Base-by-base conservation (phyloP, 2,888 invertebrate genomes). In the Taenaris catops region DNA sequence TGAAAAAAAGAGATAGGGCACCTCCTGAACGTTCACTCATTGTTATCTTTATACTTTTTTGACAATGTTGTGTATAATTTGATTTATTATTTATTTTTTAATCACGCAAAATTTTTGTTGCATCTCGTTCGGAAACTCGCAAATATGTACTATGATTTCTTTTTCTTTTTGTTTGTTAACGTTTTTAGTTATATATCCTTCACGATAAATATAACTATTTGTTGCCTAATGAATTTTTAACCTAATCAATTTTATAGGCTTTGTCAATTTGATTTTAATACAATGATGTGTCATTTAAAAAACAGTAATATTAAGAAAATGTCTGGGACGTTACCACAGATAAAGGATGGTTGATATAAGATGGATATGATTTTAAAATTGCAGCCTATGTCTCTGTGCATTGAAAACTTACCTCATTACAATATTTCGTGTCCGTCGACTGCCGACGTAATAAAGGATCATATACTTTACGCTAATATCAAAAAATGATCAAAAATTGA, bases 401-500 rank as follows among this genome's bases (percentile, higher is more conserved):
- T 38, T 34, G 24, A 32, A 24, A 21, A 38, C 46, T 45, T 45
- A 38, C 44, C 44, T 37, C 34, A 39, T 34, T 38, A 33, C 29
- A n/a, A 16, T 33, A 8, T 39, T 34, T 39, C 33, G 39, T 29
- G 33, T 28, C 12, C 11, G 34, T 34, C 16, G 26, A 10, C 14
- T 9, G 8, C n/a, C 37, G 25, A 18, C 17, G 21, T n/a, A 18
- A 17, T 24, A 12, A 29, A 21, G 38, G 38, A 29, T 25, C 38
- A 33, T 18, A 9, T 5, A 21, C 10, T 25, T 21, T 36, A 41
- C 43, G 44, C 44, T 52, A 58, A 49, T 53, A 49, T 55, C 54
- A 61, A 43, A 44, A 66, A 63, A n/a, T n/a, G n/a, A n/a, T 68
- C 68, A 71, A 73, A 78, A 71, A 75, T 70, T 65, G 71, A 79